These are phyloP conservation scores for Actenoides lindsayi DNA, from an alignment of 2,113 vertebrate genomes.

Conservation along the genomic window DNA sequence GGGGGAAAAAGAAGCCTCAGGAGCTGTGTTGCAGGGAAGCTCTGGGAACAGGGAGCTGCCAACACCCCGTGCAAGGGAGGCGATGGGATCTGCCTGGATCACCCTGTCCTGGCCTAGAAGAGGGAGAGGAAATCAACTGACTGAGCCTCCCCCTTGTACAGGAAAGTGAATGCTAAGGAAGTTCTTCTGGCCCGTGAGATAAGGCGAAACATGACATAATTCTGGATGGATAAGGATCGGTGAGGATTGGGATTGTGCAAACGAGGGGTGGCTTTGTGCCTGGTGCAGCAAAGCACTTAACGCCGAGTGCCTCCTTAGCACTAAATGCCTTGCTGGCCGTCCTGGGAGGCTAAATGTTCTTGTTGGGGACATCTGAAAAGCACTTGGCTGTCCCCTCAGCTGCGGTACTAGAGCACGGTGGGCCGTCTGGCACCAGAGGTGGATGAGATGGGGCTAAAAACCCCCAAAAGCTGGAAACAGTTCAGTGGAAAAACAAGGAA, in stretches of 20 bases:
- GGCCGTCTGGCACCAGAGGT: neutral
- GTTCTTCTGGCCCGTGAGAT: slow-evolving; percentile 29
- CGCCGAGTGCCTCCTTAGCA: neutral
- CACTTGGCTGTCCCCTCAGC: neutral
- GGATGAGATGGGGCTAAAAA: neutral
- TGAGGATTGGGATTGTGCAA: neutral
- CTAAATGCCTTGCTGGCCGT: neutral
- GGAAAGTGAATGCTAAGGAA: neutral
- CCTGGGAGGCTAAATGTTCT: neutral
- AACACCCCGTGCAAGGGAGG: neutral
- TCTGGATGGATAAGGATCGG: neutral
- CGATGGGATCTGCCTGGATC: neutral
- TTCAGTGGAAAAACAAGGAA: neutral
- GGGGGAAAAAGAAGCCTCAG: neutral
- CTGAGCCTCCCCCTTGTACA: neutral
- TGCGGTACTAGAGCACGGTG: neutral
- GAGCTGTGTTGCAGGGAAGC: neutral
- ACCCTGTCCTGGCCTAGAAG: neutral
- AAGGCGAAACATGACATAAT: slow-evolving; percentile 23
- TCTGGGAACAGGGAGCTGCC: neutral
- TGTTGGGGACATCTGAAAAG: neutral
- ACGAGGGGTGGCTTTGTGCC: slow-evolving; percentile 9
- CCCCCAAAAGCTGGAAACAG: neutral
- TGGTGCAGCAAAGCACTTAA: slow-evolving; percentile 28
- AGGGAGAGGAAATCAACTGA: neutral